These are phyloP conservation scores for Piaya cayana DNA, from an alignment of 2,113 vertebrate genomes.

Conservation along the genomic window DNA sequence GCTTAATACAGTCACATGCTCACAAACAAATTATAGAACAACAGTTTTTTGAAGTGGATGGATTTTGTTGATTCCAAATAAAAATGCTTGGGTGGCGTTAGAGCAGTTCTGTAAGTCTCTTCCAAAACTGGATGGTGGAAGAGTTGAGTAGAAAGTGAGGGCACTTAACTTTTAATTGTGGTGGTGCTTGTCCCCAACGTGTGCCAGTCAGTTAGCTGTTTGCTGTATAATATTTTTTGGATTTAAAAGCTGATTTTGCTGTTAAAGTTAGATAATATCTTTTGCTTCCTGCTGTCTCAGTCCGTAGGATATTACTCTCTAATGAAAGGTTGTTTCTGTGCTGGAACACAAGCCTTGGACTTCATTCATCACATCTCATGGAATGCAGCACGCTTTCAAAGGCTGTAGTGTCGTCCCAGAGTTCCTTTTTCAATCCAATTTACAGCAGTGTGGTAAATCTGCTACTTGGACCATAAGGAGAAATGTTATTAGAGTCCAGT, in stretches of 20 bases:
- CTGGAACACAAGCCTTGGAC: neutral
- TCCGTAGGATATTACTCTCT: neutral
- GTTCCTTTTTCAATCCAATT: neutral
- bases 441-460: neutral
- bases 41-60: neutral
- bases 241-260: neutral
- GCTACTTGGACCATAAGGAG: neutral
- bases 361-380: neutral
- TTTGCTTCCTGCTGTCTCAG: neutral
- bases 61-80: neutral
- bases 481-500: neutral
- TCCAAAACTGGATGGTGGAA: neutral
- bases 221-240: neutral
- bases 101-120: neutral
- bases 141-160: accelerated
- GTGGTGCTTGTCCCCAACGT: accelerated
- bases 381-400: neutral
- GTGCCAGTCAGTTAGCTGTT: neutral
- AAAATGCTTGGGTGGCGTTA: neutral
- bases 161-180: neutral
- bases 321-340: neutral
- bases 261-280: neutral
- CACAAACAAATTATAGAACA: neutral
- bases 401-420: neutral
- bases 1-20: neutral